These are phyloP conservation scores for Tetragnatha versicolor DNA, from an alignment of 1,140 invertebrate species.

Conservation along the genomic window DNA sequence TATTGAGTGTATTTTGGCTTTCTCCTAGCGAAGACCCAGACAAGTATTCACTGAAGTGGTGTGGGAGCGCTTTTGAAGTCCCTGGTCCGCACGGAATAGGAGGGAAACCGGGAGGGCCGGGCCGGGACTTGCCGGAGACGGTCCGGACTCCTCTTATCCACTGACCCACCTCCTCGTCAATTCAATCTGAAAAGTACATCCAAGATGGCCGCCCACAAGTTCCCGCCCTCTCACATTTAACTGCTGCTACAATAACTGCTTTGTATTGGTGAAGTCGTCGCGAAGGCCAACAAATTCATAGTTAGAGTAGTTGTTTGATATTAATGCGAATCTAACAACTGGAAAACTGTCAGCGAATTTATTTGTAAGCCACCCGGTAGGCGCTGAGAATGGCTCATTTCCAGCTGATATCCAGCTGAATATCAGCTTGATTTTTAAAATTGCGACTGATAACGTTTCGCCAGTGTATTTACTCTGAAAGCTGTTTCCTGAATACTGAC, in stretches of 20 bases:
- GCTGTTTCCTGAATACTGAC: too few species aligned
- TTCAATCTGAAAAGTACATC: conserved; percentile 14
- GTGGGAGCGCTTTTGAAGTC: conserved; percentile 41
- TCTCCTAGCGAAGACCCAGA: conserved; percentile 56
- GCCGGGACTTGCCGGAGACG: conserved; percentile 14
- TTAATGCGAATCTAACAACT: conserved; percentile 33
- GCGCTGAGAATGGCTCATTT: too few species aligned
- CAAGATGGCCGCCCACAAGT: conserved; percentile 31
- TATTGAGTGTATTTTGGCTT: conserved; percentile 51
- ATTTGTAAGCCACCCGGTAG: too few species aligned
- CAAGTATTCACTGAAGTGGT: conserved; percentile 56
- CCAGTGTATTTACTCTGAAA: too few species aligned
- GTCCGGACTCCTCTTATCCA: conserved; percentile 44
- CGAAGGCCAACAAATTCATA: not conserved
- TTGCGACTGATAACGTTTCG: too few species aligned
- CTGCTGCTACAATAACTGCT: conserved; percentile 11
- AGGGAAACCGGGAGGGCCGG: conserved; percentile 5
- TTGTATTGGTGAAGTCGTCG: conserved; percentile 14
- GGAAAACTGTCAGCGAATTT: conserved; percentile 31
- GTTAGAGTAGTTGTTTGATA: not conserved
- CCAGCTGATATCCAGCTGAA: too few species aligned
- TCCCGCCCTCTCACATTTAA: conserved; percentile 27
- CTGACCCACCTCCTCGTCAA: conserved; percentile 17
- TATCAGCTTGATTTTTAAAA: too few species aligned
- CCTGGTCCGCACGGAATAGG: conserved; percentile 6